These are phyloP conservation scores for Steinernema feltiae DNA, from an alignment of 1,140 invertebrate genomes.

Conservation along the genomic window DNA sequence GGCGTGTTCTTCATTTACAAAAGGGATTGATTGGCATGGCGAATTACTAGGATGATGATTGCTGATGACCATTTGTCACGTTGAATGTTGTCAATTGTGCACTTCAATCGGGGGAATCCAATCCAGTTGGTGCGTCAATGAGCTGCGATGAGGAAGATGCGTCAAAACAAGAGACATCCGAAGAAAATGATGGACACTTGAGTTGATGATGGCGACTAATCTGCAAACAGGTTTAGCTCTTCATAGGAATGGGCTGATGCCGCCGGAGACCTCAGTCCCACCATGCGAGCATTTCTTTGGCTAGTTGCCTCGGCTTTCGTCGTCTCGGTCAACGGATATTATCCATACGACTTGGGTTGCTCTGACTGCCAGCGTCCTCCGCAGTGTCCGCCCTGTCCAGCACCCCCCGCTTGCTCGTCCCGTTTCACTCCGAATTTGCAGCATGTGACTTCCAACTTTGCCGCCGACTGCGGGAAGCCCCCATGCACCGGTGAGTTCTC, in stretches of 20 bases:
- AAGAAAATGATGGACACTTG: neutral
- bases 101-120: neutral
- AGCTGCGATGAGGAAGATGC: neutral
- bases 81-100: neutral
- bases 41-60: neutral
- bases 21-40: neutral
- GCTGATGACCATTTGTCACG: neutral
- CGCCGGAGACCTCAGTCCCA: neutral
- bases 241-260: neutral
- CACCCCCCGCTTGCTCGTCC: neutral
- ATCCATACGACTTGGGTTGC: neutral
- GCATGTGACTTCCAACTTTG: neutral
- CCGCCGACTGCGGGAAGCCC: neutral
- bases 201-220: neutral
- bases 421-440: too few relatives aligned
- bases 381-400: neutral
- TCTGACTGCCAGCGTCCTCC: neutral
- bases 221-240: neutral
- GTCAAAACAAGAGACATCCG: conserved; percentile 8
- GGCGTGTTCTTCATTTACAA: neutral
- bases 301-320: neutral
- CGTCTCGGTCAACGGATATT: neutral
- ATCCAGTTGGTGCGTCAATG: too few relatives aligned
- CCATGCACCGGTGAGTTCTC: neutral
- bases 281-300: neutral